Conservation (phyloP, 2,797 vertebrate genomes). For the Platalea minor region DNA sequence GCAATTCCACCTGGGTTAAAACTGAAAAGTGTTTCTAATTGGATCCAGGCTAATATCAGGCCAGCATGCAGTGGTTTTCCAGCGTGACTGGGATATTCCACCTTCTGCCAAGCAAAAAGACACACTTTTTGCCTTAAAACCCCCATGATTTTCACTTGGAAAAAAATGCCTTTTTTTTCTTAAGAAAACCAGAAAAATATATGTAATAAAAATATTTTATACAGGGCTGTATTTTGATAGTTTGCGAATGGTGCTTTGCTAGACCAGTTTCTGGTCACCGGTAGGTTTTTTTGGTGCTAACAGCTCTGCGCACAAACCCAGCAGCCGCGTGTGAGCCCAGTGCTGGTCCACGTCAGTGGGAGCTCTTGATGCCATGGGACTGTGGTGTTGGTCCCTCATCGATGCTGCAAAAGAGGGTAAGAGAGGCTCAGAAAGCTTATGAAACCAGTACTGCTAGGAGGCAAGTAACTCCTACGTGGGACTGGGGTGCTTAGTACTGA, state of each 20-base stretch:
- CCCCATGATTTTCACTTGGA: constrained; percentile 29
- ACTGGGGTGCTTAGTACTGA: neutral
- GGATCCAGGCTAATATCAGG: constrained; percentile 47
- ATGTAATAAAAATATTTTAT: constrained; percentile 41
- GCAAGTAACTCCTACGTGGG: neutral
- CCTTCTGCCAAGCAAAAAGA: constrained; percentile 44
- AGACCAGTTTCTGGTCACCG: neutral
- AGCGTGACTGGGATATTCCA: neutral
- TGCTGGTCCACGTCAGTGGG: neutral
- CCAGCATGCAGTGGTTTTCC: neutral
- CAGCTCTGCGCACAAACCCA: neutral
- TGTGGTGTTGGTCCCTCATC: neutral
- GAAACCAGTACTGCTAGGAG: neutral
- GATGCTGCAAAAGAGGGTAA: neutral
- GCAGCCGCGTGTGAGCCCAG: neutral
- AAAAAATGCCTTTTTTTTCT: neutral
- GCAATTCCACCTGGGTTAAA: constrained; percentile 47
- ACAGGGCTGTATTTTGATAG: neutral
- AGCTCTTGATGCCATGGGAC: neutral
- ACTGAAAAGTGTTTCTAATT: constrained; percentile 56
- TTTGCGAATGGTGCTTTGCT: neutral
- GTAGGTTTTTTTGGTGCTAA: neutral
- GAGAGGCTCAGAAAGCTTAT: neutral
- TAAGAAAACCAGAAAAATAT: constrained; percentile 13
- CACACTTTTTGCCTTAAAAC: constrained; percentile 23